Conservation (phyloP, 2,888 invertebrate species). For the Agrypnus murinus region DNA sequence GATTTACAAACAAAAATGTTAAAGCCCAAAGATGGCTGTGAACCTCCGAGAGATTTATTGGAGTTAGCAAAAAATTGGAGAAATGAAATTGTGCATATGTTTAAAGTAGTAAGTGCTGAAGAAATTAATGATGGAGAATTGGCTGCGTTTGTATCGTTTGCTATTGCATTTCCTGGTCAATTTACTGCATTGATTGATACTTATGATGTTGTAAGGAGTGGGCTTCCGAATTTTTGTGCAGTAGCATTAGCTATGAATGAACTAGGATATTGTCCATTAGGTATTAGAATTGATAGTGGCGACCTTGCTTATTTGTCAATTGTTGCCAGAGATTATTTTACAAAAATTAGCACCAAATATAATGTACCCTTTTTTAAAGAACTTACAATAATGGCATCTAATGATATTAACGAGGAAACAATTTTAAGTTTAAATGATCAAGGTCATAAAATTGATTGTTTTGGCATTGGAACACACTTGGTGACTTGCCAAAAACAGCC, state of each 20-base stretch:
- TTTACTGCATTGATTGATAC: constrained; percentile 98
- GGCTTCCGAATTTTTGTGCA: constrained; percentile 95
- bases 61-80: constrained; percentile 74
- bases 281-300: constrained; percentile 96
- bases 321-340: constrained; percentile 87
- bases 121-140: constrained; percentile 93
- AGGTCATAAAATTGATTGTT: constrained; percentile 95
- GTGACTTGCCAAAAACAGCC: constrained; percentile 99
- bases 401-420: constrained; percentile 99
- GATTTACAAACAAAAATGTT: constrained; percentile 73
- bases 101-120: constrained; percentile 86
- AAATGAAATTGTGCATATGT: constrained; percentile 77
- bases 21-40: constrained; percentile 61
- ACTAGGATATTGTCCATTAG: constrained; percentile 90
- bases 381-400: constrained; percentile 96
- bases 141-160: constrained; percentile 94
- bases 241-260: constrained; percentile 94
- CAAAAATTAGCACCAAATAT: constrained; percentile 82
- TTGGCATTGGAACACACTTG: constrained; percentile 97
- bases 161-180: constrained; percentile 94
- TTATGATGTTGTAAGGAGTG: constrained; percentile 98
- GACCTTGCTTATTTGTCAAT: constrained; percentile 97
- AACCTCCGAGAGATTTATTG: constrained; percentile 50
- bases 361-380: constrained; percentile 88
- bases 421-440: constrained; percentile 97